phyloP scores from a whole-genome alignment of 2,797 vertebrate genomes.

The Orestias chungarensis region DNA sequence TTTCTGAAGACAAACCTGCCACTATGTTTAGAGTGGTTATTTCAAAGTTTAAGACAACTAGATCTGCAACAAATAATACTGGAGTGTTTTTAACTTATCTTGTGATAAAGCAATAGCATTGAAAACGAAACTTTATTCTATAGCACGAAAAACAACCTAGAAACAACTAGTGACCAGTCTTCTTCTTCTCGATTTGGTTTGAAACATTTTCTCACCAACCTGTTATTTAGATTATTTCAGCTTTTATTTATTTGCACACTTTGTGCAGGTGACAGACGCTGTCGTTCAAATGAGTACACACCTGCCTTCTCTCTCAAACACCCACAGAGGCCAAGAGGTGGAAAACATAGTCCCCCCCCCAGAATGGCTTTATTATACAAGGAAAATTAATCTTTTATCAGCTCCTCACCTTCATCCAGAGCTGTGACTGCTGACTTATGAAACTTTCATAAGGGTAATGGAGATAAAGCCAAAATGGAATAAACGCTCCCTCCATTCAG shows the following conservation, averaged over 20 bases:
- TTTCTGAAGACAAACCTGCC: no score
- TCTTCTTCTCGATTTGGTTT: neutral
- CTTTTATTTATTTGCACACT: neutral
- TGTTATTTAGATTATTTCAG: neutral
- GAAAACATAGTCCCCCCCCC: conserved; percentile 4
- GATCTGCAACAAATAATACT: no score
- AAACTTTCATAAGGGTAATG: conserved; percentile 79
- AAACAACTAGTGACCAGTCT: neutral
- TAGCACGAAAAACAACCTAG: neutral
- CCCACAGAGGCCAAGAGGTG: conserved; percentile 8
- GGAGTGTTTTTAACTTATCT: no score
- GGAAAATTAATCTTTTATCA: conserved; percentile 74
- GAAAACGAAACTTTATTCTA: neutral
- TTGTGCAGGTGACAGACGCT: neutral
- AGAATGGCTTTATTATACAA: conserved; percentile 47
- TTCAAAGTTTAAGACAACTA: no score
- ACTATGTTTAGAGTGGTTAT: no score
- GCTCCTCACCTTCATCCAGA: conserved; percentile 55
- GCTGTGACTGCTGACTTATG: conserved; percentile 54
- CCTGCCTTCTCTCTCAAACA: neutral
- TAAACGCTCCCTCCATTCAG: conserved; percentile 27
- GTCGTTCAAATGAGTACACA: neutral
- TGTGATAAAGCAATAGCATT: neutral
- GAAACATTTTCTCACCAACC: neutral
- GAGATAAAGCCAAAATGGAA: conserved; percentile 76